Conservation (phyloP, 2,797 vertebrate species). For the Sebastes taczanowskii region DNA sequence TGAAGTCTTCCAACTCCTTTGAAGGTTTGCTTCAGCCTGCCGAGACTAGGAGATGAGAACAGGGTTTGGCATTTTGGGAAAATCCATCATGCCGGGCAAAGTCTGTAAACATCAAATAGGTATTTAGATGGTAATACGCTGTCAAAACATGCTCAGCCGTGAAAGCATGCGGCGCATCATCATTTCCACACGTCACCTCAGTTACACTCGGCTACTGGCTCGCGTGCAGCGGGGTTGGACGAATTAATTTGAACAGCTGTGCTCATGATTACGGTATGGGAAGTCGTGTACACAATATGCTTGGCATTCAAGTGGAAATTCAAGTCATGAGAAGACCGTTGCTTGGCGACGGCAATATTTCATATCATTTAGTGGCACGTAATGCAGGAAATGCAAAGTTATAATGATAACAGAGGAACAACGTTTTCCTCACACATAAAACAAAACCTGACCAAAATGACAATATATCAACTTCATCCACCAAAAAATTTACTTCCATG, state of each 20-base stretch:
- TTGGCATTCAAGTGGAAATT: neutral
- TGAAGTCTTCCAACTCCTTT: slow-evolving; percentile 39
- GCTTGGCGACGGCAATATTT: neutral
- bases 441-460: neutral
- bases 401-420: neutral
- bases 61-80: slow-evolving; percentile 35
- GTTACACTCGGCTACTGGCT: neutral
- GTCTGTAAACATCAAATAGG: slow-evolving; percentile 31
- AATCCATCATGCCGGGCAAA: slow-evolving; percentile 31
- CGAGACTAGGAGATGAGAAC: slow-evolving; percentile 26
- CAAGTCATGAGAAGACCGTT: neutral
- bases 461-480: neutral
- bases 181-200: neutral
- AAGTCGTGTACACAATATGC: neutral
- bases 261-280: neutral
- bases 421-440: neutral
- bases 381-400: neutral
- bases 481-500: neutral
- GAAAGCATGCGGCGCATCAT: neutral
- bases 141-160: slow-evolving; percentile 9
- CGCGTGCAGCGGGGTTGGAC: neutral
- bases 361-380: neutral
- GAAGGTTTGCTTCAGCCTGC: slow-evolving; percentile 43
- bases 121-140: slow-evolving; percentile 13
- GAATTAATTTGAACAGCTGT: neutral